Evolutionary conservation across 2,797 vertebrate species (phyloP).

Genomic region (Sebastes variabilis): DNA sequence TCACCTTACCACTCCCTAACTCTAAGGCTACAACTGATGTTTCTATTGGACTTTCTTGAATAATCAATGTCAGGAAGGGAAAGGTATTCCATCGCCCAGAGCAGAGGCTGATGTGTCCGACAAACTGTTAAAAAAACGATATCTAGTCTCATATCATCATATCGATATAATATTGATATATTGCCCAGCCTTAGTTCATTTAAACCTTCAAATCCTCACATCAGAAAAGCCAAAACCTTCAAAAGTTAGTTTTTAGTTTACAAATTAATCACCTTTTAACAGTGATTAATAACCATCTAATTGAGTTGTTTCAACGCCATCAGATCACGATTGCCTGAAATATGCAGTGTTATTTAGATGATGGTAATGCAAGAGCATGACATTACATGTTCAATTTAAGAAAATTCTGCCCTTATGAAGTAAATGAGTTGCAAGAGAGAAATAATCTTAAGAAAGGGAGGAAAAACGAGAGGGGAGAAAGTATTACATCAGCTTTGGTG

Average conservation of each 20-base stretch:
- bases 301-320: not conserved
- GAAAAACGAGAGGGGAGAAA: not conserved
- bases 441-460: not conserved
- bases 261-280: not conserved
- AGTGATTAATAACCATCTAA: not conserved
- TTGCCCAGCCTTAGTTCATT: no score
- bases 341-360: not conserved
- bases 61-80: not conserved
- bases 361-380: not conserved
- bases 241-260: not conserved
- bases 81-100: not conserved
- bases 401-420: not conserved
- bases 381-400: not conserved
- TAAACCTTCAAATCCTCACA: not conserved
- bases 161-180: no score
- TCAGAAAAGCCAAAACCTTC: not conserved
- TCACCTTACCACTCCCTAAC: not conserved
- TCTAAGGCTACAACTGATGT: not conserved
- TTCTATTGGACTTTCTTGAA: not conserved
- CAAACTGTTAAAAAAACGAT: not conserved
- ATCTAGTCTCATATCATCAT: no score
- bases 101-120: not conserved
- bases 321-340: not conserved
- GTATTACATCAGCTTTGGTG: conserved; percentile 19
- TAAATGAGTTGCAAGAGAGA: not conserved